Conservation (phyloP, 2,888 invertebrate genomes). For the Drosophila pseudotalamancana region DNA sequence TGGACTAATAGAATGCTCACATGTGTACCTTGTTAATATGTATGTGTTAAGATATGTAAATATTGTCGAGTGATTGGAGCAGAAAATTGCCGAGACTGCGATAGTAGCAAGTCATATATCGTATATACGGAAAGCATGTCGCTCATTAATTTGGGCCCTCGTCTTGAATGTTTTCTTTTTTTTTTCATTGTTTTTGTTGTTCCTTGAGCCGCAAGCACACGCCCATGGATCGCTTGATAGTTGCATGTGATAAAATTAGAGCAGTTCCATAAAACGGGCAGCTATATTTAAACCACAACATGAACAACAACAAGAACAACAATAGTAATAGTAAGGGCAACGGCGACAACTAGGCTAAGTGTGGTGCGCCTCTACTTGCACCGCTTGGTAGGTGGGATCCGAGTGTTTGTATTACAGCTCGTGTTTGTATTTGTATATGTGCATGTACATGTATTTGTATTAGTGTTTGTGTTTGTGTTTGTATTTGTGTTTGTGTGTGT, state of each 20-base stretch:
- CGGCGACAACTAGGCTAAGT: constrained; percentile 59
- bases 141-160: constrained; percentile 20
- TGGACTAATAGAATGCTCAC: not conserved
- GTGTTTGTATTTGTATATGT: not conserved
- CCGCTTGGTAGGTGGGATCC: constrained; percentile 35
- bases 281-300: constrained; percentile 51
- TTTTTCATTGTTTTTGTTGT: not conserved
- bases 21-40: not conserved
- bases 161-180: constrained; percentile 6
- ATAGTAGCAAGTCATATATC: constrained; percentile 39
- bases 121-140: constrained; percentile 20
- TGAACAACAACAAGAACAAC: constrained; percentile 36
- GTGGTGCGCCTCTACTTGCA: constrained; percentile 26
- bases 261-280: constrained; percentile 42
- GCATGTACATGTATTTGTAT: constrained; percentile 6
- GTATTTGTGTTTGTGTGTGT: not conserved
- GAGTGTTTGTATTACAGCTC: constrained; percentile 24
- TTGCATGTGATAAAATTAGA: constrained; percentile 77
- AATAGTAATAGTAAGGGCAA: no score
- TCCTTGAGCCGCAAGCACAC: constrained; percentile 31
- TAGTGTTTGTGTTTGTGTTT: constrained; percentile 35
- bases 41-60: not conserved
- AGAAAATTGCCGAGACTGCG: constrained; percentile 1
- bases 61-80: not conserved
- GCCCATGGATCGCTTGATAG: constrained; percentile 56